phyloP scores from a whole-genome alignment of 2,888 invertebrate genomes.

The Brachyopa scutellaris region DNA sequence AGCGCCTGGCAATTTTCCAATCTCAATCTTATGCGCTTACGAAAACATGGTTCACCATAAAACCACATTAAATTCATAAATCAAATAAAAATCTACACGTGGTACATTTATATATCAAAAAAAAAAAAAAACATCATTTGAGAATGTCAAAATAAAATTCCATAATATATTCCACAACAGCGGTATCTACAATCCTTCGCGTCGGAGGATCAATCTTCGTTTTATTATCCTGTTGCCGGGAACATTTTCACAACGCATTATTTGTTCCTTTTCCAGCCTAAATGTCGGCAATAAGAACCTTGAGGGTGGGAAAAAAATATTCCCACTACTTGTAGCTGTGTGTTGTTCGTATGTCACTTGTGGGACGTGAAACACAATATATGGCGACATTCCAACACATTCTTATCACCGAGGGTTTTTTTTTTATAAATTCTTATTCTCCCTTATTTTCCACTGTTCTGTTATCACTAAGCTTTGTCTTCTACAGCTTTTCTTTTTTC shows the following conservation, averaged over 20 bases:
- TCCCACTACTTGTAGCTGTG: neutral
- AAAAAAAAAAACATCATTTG: constrained; percentile 17
- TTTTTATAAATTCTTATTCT: neutral
- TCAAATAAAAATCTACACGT: constrained; percentile 22
- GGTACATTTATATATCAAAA: neutral
- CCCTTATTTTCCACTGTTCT: neutral
- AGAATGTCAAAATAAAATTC: constrained; percentile 51
- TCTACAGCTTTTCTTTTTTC: neutral
- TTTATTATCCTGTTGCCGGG: constrained; percentile 23
- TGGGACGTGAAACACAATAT: neutral
- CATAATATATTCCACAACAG: constrained; percentile 59
- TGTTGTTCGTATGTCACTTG: neutral
- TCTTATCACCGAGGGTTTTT: constrained; percentile 19
- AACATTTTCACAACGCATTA: constrained; percentile 13
- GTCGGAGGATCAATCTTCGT: constrained; percentile 54
- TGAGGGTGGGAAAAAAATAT: neutral
- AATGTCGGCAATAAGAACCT: neutral
- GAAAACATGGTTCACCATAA: neutral
- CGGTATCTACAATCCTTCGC: constrained; percentile 21
- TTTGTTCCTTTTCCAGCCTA: neutral
- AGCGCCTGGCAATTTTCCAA: constrained; percentile 5
- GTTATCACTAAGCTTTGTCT: neutral
- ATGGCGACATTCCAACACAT: constrained; percentile 3
- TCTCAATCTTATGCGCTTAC: neutral
- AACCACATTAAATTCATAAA: constrained; percentile 5